Evolutionary conservation across 2,113 vertebrate species (phyloP).

Genomic region (Morone saxatilis): DNA sequence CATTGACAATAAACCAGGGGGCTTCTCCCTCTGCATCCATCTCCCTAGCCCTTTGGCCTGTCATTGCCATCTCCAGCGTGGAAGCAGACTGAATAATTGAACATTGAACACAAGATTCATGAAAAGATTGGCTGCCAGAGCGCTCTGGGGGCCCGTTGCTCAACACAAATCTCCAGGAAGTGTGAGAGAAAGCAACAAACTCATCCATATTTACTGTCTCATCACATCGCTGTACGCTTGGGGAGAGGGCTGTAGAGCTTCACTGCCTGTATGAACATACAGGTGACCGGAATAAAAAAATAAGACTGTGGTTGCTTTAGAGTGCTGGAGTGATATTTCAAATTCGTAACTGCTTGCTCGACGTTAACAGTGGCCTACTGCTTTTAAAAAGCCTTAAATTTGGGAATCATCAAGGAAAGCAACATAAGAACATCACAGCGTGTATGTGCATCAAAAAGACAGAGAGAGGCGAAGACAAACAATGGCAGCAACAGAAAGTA

Average conservation of each 20-base stretch:
- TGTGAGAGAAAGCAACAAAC: slow-evolving; percentile 65
- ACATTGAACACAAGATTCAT: slow-evolving; percentile 65
- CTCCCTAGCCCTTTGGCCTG: slow-evolving; percentile 28
- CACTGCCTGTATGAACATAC: neutral
- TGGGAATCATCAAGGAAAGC: neutral
- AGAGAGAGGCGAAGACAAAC: too few species aligned
- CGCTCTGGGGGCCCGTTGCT: slow-evolving; percentile 37
- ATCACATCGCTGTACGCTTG: slow-evolving; percentile 24
- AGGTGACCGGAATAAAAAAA: slow-evolving; percentile 33
- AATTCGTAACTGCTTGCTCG: neutral
- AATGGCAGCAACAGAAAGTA: neutral
- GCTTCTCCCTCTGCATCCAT: slow-evolving; percentile 19
- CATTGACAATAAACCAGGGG: slow-evolving; percentile 22
- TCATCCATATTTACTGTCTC: slow-evolving; percentile 73
- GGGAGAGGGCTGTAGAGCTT: neutral
- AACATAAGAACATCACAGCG: neutral
- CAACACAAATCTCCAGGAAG: slow-evolving; percentile 61
- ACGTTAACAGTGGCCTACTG: neutral
- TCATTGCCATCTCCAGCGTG: slow-evolving; percentile 34
- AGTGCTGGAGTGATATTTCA: neutral
- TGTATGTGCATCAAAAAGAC: neutral
- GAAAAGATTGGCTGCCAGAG: slow-evolving; percentile 60
- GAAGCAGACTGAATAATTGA: slow-evolving; percentile 75
- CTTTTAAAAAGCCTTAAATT: neutral
- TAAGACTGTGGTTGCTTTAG: neutral